Evolutionary conservation across 2,797 vertebrate genomes (phyloP), one percentile per base, ranked within the genome.

Genomic region (Rousettus madagascariensis): DNA sequence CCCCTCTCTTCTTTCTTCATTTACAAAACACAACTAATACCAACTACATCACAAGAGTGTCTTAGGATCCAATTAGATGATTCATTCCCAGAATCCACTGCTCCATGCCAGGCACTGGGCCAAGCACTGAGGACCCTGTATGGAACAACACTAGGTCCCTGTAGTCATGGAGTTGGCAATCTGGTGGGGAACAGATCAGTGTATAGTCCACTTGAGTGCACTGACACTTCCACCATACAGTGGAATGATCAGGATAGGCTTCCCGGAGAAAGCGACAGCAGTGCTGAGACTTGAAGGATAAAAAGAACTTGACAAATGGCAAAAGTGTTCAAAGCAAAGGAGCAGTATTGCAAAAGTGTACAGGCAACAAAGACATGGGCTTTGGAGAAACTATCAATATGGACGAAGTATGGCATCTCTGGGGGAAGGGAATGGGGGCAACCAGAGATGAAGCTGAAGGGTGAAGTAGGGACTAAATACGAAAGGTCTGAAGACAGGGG

Each of bases 341-440:
- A 26, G 51, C 19, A 22, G 65, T 30, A 11, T 6, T 9, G 20
- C 55, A 38, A 66, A 80, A 22, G 24, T 63, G 49, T 5, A 1
- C 0, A 11, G 68, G 63, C 51, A 11, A 3, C 4, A n/a, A 57
- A 30, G 57, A 69, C 5, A 0, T 6, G 17, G 19, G 33, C 24
- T 8, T 3, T 26, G 71, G 69, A 77, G 74, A 51, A 55, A 74
- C n/a, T 24, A 26, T 57, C 63, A 36, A 16, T 11, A 3, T 5
- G 8, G 51, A 51, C 68, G 83, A 82, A 49, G 43, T 4, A n/a
- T 0, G 28, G 63, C 77, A 51, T 59, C 72, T 2, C 28, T 3
- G 13, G 10, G n/a, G 16, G 26, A 24, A 3, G 7, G 49, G 30
- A 11, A 6, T 5, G 6, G 0, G 19, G 46, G 30, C 0, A 2